phyloP scores from a whole-genome alignment of 2,113 vertebrate genomes.

The Rhipidura dahli region DNA sequence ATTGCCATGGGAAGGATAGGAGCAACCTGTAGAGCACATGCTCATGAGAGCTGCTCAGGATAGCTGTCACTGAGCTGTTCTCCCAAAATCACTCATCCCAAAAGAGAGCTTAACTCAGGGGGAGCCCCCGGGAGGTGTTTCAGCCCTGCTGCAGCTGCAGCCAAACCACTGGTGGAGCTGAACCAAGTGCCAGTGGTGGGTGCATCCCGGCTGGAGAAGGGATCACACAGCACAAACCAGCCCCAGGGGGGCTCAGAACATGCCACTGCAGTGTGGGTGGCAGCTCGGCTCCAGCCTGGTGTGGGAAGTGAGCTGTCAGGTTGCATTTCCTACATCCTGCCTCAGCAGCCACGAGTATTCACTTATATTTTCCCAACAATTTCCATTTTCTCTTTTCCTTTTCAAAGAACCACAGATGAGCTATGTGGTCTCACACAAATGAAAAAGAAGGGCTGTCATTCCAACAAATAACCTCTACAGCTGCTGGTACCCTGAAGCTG shows the following conservation, averaged over 20 bases:
- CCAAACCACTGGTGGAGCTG: neutral
- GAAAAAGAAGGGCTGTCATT: neutral
- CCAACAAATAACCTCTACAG: neutral
- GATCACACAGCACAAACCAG: neutral
- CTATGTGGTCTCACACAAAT: neutral
- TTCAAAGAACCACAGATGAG: neutral
- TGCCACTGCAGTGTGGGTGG: neutral
- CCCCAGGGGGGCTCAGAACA: neutral
- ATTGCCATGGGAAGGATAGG: neutral
- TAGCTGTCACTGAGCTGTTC: neutral
- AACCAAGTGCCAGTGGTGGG: rapidly evolving
- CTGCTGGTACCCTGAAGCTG: neutral
- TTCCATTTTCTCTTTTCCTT: neutral
- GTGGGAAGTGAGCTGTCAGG: neutral
- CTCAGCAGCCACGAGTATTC: rapidly evolving
- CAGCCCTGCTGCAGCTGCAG: neutral
- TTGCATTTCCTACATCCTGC: neutral
- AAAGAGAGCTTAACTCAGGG: neutral
- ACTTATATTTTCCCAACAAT: neutral
- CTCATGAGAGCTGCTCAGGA: neutral
- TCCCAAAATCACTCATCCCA: neutral
- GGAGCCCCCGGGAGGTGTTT: neutral
- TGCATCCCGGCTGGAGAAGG: neutral
- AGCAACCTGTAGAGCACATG: neutral
- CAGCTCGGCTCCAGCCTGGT: neutral